Percentiles rank a stretch among this genome's conserved stretches.
Conservation (phyloP, 2,113 vertebrate genomes). For the Paradisaea rubra region DNA sequence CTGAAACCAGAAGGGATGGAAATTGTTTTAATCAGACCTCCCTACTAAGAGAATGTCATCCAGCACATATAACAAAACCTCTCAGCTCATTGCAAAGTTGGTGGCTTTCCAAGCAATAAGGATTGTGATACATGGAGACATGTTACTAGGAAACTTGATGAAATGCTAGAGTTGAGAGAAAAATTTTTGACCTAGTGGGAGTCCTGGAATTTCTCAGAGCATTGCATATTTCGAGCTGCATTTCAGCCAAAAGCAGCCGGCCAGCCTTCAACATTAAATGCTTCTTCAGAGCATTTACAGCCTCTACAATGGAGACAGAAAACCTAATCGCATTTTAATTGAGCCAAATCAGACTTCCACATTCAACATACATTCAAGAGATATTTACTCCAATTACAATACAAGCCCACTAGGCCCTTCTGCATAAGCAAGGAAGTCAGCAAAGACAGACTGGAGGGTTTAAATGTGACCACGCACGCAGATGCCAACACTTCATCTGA, state of each 20-base stretch:
- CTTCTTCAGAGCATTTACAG: conserved; percentile 32
- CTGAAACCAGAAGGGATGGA: neutral
- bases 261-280: conserved; percentile 34
- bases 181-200: conserved; percentile 28
- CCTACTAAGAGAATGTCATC: neutral
- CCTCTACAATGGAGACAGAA: conserved; percentile 50
- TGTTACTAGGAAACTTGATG: conserved; percentile 9
- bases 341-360: conserved; percentile 45
- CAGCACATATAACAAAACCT: neutral
- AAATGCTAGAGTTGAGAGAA: conserved; percentile 28
- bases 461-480: neutral
- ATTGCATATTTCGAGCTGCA: conserved; percentile 19
- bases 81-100: neutral
- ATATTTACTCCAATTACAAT: neutral
- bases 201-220: conserved; percentile 59
- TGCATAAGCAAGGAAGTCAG: neutral
- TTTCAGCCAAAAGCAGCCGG: conserved; percentile 51
- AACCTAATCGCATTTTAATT: conserved; percentile 53
- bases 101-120: conserved; percentile 37
- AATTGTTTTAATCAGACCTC: neutral
- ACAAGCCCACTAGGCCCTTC: neutral
- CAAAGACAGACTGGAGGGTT: neutral
- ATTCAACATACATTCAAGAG: conserved; percentile 24
- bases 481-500: neutral
- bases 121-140: neutral